These are phyloP conservation scores for Malaclemys terrapin DNA, from an alignment of 2,113 vertebrate species.

Conservation along the genomic window DNA sequence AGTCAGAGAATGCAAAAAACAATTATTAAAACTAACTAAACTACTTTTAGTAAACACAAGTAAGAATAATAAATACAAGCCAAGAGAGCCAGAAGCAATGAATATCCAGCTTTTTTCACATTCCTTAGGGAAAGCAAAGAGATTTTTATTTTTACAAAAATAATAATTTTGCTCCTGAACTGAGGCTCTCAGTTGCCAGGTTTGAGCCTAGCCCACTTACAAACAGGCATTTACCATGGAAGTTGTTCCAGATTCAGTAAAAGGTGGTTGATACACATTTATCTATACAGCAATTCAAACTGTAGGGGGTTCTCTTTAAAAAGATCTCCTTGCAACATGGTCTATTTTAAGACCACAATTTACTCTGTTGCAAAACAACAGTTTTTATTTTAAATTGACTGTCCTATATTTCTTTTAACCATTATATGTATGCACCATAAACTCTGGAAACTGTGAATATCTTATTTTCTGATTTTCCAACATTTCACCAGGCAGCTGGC, in stretches of 20 bases:
- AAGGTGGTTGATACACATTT: neutral
- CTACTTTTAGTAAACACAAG: neutral
- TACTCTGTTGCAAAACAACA: neutral
- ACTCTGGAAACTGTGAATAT: neutral
- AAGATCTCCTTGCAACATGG: neutral
- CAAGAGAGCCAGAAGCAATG: neutral
- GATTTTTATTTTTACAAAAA: neutral
- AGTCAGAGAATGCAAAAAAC: neutral
- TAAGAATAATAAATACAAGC: neutral
- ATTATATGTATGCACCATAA: neutral
- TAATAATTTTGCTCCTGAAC: neutral
- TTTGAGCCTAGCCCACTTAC: neutral
- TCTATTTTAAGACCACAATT: neutral
- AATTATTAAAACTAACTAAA: neutral
- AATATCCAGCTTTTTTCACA: neutral
- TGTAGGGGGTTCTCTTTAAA: neutral
- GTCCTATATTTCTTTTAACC: neutral
- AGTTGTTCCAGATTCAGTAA: neutral
- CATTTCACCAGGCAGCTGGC: neutral
- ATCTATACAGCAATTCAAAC: neutral
- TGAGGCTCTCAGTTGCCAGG: neutral
- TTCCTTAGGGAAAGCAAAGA: neutral
- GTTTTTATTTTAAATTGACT: constrained; percentile 1
- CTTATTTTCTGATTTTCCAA: constrained; percentile 7
- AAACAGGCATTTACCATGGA: neutral